Evolutionary conservation across 2,888 invertebrate species (phyloP).

Genomic region (Eustalomyia histrio): DNA sequence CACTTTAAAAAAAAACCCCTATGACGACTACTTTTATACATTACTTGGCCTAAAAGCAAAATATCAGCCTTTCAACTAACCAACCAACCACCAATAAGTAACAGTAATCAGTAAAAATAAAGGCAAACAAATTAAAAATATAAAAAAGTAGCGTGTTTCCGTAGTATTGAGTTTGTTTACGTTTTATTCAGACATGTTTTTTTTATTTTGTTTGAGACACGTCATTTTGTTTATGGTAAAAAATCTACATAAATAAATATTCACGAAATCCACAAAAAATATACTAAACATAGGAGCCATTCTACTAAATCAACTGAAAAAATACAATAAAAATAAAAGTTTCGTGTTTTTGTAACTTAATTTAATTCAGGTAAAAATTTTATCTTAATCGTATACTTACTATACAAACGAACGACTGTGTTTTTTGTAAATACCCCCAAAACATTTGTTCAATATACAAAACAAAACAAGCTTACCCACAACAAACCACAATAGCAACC

Average conservation of each 20-base stretch:
- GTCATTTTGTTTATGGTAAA: slow-evolving; percentile 62
- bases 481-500: slow-evolving; percentile 25
- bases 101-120: slow-evolving; percentile 34
- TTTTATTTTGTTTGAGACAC: slow-evolving; percentile 66
- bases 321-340: slow-evolving; percentile 62
- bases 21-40: slow-evolving; percentile 10
- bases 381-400: slow-evolving; percentile 54
- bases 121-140: slow-evolving; percentile 33
- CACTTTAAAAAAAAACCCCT: slow-evolving; percentile 20
- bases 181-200: slow-evolving; percentile 38
- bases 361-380: slow-evolving; percentile 76
- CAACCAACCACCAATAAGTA: slow-evolving; percentile 53
- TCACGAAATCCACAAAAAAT: slow-evolving; percentile 22
- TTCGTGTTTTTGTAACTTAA: slow-evolving; percentile 75
- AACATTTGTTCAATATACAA: slow-evolving; percentile 66
- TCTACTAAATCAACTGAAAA: slow-evolving; percentile 30
- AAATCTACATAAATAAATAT: slow-evolving; percentile 44
- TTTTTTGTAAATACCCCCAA: slow-evolving; percentile 9
- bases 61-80: neutral
- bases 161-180: slow-evolving; percentile 64
- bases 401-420: neutral
- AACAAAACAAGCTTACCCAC: slow-evolving; percentile 70
- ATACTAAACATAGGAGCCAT: slow-evolving; percentile 56
- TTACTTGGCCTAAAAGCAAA: slow-evolving; percentile 8
- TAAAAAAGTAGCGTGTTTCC: slow-evolving; percentile 71